Percentiles rank a stretch among this genome's conserved stretches.
Conservation (phyloP, 2,888 invertebrate species). For the Andrena chrysosceles region DNA sequence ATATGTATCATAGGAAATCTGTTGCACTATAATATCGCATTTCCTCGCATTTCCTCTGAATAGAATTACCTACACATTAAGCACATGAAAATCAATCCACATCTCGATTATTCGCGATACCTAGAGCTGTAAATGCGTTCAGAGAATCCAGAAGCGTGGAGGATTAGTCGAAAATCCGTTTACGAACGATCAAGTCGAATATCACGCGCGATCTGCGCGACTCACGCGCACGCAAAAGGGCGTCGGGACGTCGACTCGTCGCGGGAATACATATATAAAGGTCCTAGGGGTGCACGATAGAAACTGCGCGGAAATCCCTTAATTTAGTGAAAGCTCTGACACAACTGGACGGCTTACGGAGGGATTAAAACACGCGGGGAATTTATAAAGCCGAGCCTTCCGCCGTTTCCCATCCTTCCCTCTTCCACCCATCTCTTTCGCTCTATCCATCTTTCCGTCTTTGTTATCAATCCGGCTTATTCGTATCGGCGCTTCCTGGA, state of each 20-base stretch:
- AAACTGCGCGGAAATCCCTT: constrained; percentile 64
- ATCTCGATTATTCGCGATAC: background rate
- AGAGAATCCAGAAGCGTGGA: background rate
- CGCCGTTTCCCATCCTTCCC: constrained; percentile 43
- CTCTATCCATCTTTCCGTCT: constrained; percentile 2
- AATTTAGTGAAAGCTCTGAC: constrained; percentile 70
- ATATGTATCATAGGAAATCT: too few species aligned
- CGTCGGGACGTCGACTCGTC: background rate
- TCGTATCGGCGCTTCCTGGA: constrained; percentile 8
- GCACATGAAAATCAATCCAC: too few species aligned
- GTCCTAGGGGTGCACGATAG: constrained; percentile 18
- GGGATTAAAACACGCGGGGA: constrained; percentile 69
- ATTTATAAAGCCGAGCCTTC: constrained; percentile 69
- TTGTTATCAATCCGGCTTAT: constrained; percentile 16
- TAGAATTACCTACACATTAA: too few species aligned
- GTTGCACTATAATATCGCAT: too few species aligned
- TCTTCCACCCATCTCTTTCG: constrained; percentile 10
- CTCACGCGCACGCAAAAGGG: background rate
- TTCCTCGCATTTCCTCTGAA: too few species aligned
- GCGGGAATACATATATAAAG: constrained; percentile 19
- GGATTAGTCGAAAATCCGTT: constrained; percentile 33
- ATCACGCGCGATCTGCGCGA: background rate
- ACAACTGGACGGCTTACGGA: constrained; percentile 65
- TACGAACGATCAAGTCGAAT: constrained; percentile 43
- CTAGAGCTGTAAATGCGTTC: background rate